Percentiles rank a stretch among this genome's conserved stretches.
Evolutionary conservation across 2,797 vertebrate species (phyloP).

Genomic region (Prionace glauca): DNA sequence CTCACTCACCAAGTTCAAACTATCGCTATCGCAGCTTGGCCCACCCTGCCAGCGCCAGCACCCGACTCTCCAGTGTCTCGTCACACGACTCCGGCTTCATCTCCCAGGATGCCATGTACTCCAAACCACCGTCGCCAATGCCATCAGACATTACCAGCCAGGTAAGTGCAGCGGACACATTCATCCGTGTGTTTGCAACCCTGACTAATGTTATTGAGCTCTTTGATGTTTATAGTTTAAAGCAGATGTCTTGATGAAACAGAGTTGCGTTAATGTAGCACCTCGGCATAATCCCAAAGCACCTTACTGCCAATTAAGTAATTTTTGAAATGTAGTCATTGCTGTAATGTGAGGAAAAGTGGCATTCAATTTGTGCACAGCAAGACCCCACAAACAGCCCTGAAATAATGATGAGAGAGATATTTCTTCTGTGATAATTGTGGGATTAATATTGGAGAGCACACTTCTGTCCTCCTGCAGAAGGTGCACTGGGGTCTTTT

Average conservation of each 20-base stretch:
- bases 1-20: slow-evolving; percentile 86
- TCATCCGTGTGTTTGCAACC: not conserved
- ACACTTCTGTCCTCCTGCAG: not conserved
- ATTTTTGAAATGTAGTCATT: not conserved
- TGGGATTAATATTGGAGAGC: not conserved
- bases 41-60: slow-evolving; percentile 64
- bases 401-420: not conserved
- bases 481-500: not conserved
- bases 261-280: not conserved
- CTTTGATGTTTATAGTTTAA: not conserved
- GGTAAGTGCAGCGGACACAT: slow-evolving; percentile 55
- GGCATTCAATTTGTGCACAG: not conserved
- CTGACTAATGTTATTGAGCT: not conserved
- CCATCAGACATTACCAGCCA: slow-evolving; percentile 93
- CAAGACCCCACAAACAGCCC: not conserved
- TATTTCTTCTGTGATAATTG: not conserved
- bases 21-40: slow-evolving; percentile 89
- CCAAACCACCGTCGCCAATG: slow-evolving; percentile 96
- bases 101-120: slow-evolving; percentile 88
- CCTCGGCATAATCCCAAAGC: not conserved
- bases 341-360: not conserved
- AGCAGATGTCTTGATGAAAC: not conserved
- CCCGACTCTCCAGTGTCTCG: slow-evolving; percentile 89
- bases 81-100: slow-evolving; percentile 95
- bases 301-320: not conserved